These are phyloP conservation scores for Zaprionus africanus DNA, from an alignment of 1,140 invertebrate species.

Conservation along the genomic window DNA sequence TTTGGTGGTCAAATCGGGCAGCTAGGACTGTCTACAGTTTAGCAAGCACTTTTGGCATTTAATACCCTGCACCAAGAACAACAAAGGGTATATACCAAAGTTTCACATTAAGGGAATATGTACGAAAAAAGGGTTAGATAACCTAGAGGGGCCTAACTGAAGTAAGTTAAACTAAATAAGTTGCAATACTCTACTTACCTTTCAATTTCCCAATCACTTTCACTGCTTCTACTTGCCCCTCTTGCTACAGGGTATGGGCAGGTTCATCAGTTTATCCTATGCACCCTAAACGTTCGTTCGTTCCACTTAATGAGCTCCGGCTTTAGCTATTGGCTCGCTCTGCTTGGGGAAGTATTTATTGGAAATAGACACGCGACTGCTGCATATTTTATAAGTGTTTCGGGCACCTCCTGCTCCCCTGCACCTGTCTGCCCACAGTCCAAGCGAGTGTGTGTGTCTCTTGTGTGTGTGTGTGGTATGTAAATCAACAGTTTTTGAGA, in stretches of 20 bases:
- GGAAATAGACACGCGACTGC: conserved; percentile 75
- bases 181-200: too few relatives aligned
- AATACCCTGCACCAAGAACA: not conserved
- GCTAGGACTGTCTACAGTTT: not conserved
- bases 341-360: conserved; percentile 64
- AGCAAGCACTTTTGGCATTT: conserved; percentile 4
- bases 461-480: conserved; percentile 27
- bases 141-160: not conserved
- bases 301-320: conserved; percentile 43
- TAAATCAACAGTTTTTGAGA: conserved; percentile 59
- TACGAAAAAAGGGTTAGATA: not conserved
- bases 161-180: not conserved
- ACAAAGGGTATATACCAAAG: not conserved
- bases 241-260: not conserved
- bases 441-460: not conserved
- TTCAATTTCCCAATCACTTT: not conserved
- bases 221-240: not conserved
- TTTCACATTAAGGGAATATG: too few relatives aligned
- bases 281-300: conserved; percentile 23
- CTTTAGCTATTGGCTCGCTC: conserved; percentile 17
- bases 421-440: not conserved
- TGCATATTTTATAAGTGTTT: conserved; percentile 77
- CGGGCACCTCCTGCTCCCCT: not conserved
- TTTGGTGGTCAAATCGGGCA: not conserved
- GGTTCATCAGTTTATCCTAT: not conserved